Percentiles rank a stretch among this genome's conserved stretches.
These are phyloP conservation scores for Piprites chloris DNA, from an alignment of 2,113 vertebrate genomes.

Conservation along the genomic window DNA sequence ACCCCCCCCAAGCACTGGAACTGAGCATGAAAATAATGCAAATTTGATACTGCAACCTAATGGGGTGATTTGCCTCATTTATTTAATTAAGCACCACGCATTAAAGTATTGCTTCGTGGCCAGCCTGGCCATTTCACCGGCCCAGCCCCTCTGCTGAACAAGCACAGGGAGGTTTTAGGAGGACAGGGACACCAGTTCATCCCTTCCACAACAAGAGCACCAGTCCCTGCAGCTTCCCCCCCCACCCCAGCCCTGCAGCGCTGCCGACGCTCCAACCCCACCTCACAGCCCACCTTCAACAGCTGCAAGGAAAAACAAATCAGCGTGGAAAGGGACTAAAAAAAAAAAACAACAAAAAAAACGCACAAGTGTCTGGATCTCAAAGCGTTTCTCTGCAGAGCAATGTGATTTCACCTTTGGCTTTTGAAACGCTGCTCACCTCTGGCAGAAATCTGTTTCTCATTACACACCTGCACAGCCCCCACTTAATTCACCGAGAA, in stretches of 20 bases:
- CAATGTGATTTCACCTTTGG: background rate
- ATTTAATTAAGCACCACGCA: background rate
- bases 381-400: background rate
- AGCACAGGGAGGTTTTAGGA: background rate
- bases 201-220: background rate
- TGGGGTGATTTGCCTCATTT: background rate
- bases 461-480: slow-evolving; percentile 7
- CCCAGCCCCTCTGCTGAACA: background rate
- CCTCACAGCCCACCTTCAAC: background rate
- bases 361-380: background rate
- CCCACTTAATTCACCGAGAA: background rate
- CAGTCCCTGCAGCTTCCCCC: background rate
- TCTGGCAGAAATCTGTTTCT: background rate
- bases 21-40: background rate
- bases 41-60: background rate
- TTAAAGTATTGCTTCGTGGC: background rate
- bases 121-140: background rate
- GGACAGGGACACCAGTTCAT: background rate
- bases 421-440: background rate
- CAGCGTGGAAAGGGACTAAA: background rate
- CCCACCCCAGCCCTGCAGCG: fast-evolving
- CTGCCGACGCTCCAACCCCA: background rate
- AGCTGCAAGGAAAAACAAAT: background rate
- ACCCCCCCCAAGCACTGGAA: background rate
- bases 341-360: background rate